phyloP scores from a whole-genome alignment of 2,113 vertebrate genomes.

The Lophochroa leadbeateri region DNA sequence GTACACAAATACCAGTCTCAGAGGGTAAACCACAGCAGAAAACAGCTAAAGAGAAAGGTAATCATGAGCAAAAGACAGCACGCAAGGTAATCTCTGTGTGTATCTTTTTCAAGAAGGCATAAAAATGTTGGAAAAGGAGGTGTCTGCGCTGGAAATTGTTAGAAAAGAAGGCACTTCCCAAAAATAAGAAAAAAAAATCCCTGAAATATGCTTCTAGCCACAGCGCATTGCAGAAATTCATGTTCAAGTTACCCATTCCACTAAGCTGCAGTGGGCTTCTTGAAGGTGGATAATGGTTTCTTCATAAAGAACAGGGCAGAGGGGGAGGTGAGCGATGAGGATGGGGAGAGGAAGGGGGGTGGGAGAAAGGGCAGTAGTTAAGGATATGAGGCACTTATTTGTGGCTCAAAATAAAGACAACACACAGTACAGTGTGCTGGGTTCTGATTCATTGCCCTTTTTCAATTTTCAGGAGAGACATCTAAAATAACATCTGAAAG shows the following conservation, averaged over 20 bases:
- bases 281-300: not conserved
- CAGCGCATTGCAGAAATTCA: not conserved
- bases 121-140: not conserved
- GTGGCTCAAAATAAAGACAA: not conserved
- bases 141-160: not conserved
- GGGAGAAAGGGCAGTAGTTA: not conserved
- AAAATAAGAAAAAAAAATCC: not conserved
- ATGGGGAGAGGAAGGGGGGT: not conserved
- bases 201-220: not conserved
- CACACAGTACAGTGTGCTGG: not conserved
- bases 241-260: not conserved
- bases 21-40: not conserved
- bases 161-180: not conserved
- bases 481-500: not conserved
- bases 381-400: not conserved
- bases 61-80: not conserved
- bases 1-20: not conserved
- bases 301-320: not conserved
- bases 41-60: not conserved
- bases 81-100: not conserved
- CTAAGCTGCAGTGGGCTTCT: not conserved
- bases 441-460: not conserved
- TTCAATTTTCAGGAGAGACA: not conserved
- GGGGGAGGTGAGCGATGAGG: not conserved
- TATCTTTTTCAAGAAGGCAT: not conserved